Evolutionary conservation across 2,797 vertebrate species (phyloP), one percentile per base, ranked within the genome.

Genomic region (Coreius guichenoti): DNA sequence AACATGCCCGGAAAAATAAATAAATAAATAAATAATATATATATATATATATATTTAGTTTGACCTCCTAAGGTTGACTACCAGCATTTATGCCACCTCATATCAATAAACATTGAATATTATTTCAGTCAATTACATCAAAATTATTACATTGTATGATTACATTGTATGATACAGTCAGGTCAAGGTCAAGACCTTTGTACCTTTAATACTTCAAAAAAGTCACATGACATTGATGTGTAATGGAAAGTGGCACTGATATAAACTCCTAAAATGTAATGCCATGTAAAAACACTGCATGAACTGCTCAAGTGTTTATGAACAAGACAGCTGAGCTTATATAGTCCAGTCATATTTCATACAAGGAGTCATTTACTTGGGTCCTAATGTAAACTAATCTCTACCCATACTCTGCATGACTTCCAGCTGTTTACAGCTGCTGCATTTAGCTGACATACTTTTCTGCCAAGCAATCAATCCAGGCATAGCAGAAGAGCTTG

Each of bases 391-490:
- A 87, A 72, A 87, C 80, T 58, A 45, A 72, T 79, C 80, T 23
- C 45, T 67, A 80, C 70, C 33, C 58, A 47, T 69, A 16, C 47
- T 47, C 58, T 68, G 31, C 9, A 26, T 39, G 45, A 76, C 36
- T 81, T 81, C 68, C 49, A 80, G 56, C 45, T 84, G 76, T 84
- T 84, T 81, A 87, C 81, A 76, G 51, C 51, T 29, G 69, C 81
- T 73, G 39, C 51, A 84, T 81, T 81, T 51, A 76, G 77, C 70
- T 51, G 70, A 58, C 29, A 75, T 33, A 77, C 26, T 69, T 78
- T 81, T 51, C 39, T 61, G 74, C 11, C 33, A 68, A 69, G 72
- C 56, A 65, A 77, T 85, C 63, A 65, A 77, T 83, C 68, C 58
- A 87, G 65, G 77, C 67, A 81, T 8, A 78, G 33, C 54, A 72